phyloP scores from a whole-genome alignment of 2,113 vertebrate genomes.

The Neolamprologus kungweensis region DNA sequence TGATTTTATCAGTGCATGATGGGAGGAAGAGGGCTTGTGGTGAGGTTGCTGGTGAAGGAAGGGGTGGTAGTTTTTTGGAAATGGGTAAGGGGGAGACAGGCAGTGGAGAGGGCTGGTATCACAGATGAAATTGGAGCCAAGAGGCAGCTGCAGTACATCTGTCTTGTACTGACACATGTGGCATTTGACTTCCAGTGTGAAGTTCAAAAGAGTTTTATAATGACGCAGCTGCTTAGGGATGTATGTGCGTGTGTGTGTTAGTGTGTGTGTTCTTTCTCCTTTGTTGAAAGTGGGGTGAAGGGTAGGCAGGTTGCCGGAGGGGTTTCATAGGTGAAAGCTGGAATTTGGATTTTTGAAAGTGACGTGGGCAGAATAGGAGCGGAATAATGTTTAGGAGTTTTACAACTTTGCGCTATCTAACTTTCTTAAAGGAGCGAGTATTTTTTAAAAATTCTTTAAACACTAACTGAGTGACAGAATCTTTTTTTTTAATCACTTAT shows the following conservation, averaged over 20 bases:
- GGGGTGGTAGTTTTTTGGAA: not conserved
- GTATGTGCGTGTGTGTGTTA: slow-evolving; percentile 37
- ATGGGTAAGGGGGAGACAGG: not conserved
- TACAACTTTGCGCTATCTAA: not conserved
- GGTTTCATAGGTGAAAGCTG: slow-evolving; percentile 35
- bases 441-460: not conserved
- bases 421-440: not conserved
- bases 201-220: slow-evolving; percentile 76
- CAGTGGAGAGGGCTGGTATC: not conserved
- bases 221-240: slow-evolving; percentile 70
- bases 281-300: slow-evolving; percentile 12
- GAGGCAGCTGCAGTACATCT: slow-evolving; percentile 75
- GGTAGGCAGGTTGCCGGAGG: not conserved
- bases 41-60: not conserved
- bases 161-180: slow-evolving; percentile 74
- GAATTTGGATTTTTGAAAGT: slow-evolving; percentile 7
- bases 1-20: slow-evolving; percentile 35
- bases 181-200: slow-evolving; percentile 73
- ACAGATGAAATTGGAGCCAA: slow-evolving; percentile 58
- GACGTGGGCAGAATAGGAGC: slow-evolving; percentile 8
- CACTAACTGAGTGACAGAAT: not conserved
- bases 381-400: not conserved
- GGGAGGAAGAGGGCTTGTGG: not conserved
- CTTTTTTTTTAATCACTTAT: not conserved
- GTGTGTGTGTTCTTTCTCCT: slow-evolving; percentile 12